phyloP scores from a whole-genome alignment of 2,797 vertebrate species.

The Macropus fuliginosus region DNA sequence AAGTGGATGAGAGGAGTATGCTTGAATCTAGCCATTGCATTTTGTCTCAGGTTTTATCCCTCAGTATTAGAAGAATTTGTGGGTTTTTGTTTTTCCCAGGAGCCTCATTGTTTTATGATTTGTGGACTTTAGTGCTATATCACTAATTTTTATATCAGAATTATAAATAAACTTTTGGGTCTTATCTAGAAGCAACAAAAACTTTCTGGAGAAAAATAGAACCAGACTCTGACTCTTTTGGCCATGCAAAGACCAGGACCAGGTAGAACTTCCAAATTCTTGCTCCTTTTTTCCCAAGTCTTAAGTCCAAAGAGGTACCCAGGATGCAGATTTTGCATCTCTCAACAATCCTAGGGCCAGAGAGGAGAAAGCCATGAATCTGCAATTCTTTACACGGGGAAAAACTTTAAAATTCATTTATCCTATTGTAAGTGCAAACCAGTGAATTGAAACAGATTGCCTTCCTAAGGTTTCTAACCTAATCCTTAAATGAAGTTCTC shows the following conservation, averaged over 20 bases:
- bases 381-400: background rate
- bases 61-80: background rate
- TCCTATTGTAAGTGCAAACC: background rate
- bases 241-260: background rate
- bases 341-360: background rate
- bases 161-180: background rate
- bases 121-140: background rate
- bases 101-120: background rate
- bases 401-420: background rate
- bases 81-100: background rate
- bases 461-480: background rate
- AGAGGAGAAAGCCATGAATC: background rate
- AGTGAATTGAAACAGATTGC: background rate
- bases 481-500: background rate
- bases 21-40: background rate
- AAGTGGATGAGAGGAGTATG: background rate
- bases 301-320: background rate
- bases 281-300: background rate
- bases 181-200: background rate
- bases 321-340: background rate
- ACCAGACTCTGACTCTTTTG: background rate
- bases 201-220: background rate
- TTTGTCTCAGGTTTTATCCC: background rate
- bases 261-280: background rate
- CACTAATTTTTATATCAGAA: background rate